phyloP scores from a whole-genome alignment of 2,113 vertebrate genomes.

The Micromys minutus region DNA sequence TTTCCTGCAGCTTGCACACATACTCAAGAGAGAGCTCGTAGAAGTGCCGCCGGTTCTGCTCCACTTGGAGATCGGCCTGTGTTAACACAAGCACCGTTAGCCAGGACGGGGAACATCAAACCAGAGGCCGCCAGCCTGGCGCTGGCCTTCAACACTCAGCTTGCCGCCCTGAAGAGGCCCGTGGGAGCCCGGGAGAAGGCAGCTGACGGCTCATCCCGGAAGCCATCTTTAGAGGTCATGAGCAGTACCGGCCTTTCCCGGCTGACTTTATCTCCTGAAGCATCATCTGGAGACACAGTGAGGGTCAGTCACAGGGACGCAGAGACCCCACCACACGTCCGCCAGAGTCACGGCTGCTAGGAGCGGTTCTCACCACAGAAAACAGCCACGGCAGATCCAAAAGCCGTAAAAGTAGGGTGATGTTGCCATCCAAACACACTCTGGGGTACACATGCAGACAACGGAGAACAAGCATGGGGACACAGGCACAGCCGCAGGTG shows the following conservation, averaged over 20 bases:
- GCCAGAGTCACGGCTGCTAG: not conserved
- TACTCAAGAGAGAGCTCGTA: constrained; percentile 97
- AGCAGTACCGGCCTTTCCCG: not conserved
- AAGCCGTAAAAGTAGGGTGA: not conserved
- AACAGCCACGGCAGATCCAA: not conserved
- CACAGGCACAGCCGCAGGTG: not conserved
- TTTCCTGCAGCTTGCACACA: constrained; percentile 97
- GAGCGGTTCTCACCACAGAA: not conserved
- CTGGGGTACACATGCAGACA: not conserved
- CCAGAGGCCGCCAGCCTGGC: not conserved
- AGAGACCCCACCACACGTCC: not conserved
- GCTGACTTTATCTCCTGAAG: not conserved
- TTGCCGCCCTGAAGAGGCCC: not conserved
- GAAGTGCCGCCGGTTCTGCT: constrained; percentile 93
- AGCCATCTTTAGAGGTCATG: not conserved
- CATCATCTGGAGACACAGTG: not conserved
- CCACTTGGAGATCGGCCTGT: constrained; percentile 95
- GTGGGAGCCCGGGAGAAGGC: not conserved
- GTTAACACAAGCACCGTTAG: constrained; percentile 48
- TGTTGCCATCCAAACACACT: not conserved
- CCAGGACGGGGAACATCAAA: not conserved
- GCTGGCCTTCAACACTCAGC: too few species aligned
- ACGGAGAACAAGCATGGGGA: not conserved
- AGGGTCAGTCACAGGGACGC: too few species aligned
- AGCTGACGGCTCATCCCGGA: not conserved